A percentile compares a stretch with the other conserved stretches of the same genome.
These are phyloP conservation scores for Fregata magnificens DNA, from an alignment of 2,113 vertebrate species.

Conservation along the genomic window DNA sequence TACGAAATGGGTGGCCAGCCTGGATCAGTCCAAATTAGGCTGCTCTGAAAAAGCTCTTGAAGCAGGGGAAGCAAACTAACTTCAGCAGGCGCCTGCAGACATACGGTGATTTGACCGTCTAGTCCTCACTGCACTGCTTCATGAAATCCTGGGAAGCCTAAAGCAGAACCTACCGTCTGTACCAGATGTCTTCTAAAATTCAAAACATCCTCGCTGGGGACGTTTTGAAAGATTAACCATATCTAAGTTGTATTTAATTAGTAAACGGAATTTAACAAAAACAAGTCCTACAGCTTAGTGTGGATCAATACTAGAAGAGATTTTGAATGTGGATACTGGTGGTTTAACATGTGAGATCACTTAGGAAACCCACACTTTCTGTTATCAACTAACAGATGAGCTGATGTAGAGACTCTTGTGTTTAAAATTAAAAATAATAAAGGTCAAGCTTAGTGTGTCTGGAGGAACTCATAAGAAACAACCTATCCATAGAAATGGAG, in stretches of 20 bases:
- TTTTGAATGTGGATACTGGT: not conserved
- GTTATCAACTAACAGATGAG: not conserved
- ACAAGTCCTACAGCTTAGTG: not conserved
- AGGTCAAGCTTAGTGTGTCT: not conserved
- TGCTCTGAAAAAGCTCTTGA: not conserved
- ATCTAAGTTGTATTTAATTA: not conserved
- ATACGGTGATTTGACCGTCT: fast-evolving
- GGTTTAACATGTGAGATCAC: not conserved
- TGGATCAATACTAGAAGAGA: not conserved
- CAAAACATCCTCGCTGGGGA: not conserved
- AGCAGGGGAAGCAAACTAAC: not conserved
- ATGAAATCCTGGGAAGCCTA: not conserved
- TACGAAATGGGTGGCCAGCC: not conserved
- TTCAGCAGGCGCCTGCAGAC: not conserved
- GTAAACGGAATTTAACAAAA: not conserved
- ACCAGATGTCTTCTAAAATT: not conserved
- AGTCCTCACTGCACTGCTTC: not conserved
- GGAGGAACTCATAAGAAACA: not conserved
- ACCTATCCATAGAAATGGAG: not conserved
- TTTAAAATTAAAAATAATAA: not conserved
- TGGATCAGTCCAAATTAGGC: not conserved
- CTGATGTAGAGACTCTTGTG: not conserved
- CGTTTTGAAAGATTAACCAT: not conserved
- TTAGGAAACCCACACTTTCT: not conserved
- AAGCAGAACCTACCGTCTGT: not conserved